phyloP scores from a whole-genome alignment of 2,888 invertebrate species.

The Drosophila helvetica region DNA sequence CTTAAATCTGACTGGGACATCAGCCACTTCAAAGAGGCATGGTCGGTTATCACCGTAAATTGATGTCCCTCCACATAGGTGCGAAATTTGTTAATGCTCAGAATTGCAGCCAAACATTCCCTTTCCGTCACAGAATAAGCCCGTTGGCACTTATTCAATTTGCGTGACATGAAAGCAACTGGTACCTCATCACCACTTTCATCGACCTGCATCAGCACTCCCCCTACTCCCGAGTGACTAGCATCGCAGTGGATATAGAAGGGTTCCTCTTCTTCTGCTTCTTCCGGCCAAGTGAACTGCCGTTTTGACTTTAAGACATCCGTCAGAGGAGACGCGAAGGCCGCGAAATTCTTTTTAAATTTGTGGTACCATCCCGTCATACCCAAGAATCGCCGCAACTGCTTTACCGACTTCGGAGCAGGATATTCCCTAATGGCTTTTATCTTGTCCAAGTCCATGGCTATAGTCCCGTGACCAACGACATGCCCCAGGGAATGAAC shows the following conservation, averaged over 20 bases:
- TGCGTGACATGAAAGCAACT: background rate
- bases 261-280: too few relatives aligned
- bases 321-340: background rate
- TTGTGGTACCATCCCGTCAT: background rate
- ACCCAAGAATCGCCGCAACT: background rate
- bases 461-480: conserved; percentile 1
- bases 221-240: too few relatives aligned
- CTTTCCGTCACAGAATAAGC: conserved; percentile 1
- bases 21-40: conserved; percentile 23
- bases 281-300: too few relatives aligned
- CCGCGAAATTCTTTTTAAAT: background rate
- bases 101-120: conserved; percentile 15
- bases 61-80: conserved; percentile 21
- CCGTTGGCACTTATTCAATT: conserved; percentile 1
- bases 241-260: too few relatives aligned
- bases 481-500: conserved; percentile 3
- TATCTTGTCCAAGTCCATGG: background rate
- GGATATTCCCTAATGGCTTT: conserved; percentile 6
- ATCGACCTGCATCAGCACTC: too few relatives aligned
- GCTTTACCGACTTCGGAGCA: background rate
- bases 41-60: conserved; percentile 14
- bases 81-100: conserved; percentile 13
- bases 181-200: too few relatives aligned
- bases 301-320: conserved; percentile 2
- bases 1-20: conserved; percentile 15